Evolutionary conservation across 1,140 invertebrate species (phyloP).

Genomic region (Pissodes strobi): DNA sequence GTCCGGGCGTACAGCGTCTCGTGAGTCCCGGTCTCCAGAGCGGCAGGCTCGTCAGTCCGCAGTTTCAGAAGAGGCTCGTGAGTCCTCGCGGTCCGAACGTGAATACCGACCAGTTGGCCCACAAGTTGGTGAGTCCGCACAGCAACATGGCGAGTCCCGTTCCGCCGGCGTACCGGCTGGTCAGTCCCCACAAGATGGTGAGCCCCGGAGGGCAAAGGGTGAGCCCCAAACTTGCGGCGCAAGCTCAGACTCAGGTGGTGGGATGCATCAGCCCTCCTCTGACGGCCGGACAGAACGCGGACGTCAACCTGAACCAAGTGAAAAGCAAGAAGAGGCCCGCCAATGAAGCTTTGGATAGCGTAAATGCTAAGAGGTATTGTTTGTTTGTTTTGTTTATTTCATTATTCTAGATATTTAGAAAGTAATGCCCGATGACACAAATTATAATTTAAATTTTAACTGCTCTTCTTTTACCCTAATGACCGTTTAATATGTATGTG

Average conservation of each 20-base stretch:
- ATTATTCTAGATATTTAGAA: too few relatives aligned
- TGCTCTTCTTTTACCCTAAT: too few relatives aligned
- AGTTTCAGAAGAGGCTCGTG: constrained; percentile 3
- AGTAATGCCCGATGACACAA: too few relatives aligned
- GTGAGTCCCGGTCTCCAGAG: neutral
- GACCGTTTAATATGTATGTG: too few relatives aligned
- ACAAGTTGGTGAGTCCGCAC: neutral
- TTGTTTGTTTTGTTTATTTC: constrained; percentile 3
- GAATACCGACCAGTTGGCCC: neutral
- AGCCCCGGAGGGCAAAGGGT: constrained; percentile 11
- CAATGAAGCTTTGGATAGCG: constrained; percentile 29
- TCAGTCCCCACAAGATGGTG: constrained; percentile 9
- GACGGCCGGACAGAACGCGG: constrained; percentile 19
- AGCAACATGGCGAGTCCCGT: neutral
- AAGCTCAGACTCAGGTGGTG: neutral
- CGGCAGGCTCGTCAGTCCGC: constrained; percentile 6
- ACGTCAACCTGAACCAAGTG: constrained; percentile 36
- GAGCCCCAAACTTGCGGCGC: constrained; percentile 17
- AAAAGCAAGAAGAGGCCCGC: constrained; percentile 37
- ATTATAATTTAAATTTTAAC: too few relatives aligned
- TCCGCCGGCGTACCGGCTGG: neutral
- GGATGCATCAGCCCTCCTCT: constrained; percentile 14
- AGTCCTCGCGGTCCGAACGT: constrained; percentile 2
- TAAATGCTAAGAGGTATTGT: constrained; percentile 32
- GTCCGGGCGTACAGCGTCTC: constrained; percentile 8